Evolutionary conservation across 2,888 invertebrate genomes (phyloP).

Genomic region (Caenorhabditis panamensis): DNA sequence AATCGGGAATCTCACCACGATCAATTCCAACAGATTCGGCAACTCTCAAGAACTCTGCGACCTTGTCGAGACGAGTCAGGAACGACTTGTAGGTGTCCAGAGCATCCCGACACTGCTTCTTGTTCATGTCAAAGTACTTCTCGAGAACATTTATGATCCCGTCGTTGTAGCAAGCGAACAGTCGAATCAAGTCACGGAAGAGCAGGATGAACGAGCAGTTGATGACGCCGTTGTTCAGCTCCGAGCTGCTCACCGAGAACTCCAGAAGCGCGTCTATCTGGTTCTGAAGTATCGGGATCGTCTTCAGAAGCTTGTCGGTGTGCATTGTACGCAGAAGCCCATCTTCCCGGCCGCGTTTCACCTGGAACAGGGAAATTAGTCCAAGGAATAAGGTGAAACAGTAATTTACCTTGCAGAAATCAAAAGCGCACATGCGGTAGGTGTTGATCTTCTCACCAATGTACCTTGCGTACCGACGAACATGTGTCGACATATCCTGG

Average conservation of each 20-base stretch:
- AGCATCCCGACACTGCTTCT: conserved; percentile 97
- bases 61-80: conserved; percentile 93
- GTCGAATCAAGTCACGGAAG: conserved; percentile 97
- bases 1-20: conserved; percentile 97
- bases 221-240: conserved; percentile 97
- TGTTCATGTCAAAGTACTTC: conserved; percentile 99
- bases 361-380: conserved; percentile 45
- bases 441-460: conserved; percentile 98
- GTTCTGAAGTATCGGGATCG: conserved; percentile 93
- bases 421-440: conserved; percentile 98
- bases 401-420: conserved; percentile 94
- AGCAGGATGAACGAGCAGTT: conserved; percentile 99
- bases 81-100: conserved; percentile 92
- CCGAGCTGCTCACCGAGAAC: conserved; percentile 89
- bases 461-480: conserved; percentile 98
- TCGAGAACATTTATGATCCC: conserved; percentile 85
- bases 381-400: background rate
- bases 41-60: conserved; percentile 94
- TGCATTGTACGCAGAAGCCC: conserved; percentile 97
- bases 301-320: conserved; percentile 96
- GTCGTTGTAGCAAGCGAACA: conserved; percentile 99
- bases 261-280: conserved; percentile 96
- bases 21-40: conserved; percentile 94
- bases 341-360: conserved; percentile 97
- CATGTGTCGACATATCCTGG: conserved; percentile 99